Conservation (phyloP, 2,797 vertebrate genomes). For the Amblyraja radiata region DNA sequence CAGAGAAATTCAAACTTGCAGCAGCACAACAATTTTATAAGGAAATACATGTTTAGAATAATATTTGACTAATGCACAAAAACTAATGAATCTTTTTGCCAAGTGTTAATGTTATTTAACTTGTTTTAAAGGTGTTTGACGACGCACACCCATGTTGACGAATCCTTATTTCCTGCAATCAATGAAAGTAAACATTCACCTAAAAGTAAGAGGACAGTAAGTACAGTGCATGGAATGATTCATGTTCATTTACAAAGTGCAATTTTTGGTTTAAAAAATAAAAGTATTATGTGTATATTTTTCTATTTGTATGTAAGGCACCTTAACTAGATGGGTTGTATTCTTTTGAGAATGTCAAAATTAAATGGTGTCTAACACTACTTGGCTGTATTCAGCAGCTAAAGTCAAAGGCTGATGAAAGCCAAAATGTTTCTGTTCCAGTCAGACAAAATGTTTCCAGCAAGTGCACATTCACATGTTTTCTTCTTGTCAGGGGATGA, state of each 20-base stretch:
- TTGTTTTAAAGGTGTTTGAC: conserved; percentile 67
- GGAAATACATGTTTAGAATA: background rate
- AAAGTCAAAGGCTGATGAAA: background rate
- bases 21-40: background rate
- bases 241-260: background rate
- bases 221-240: conserved; percentile 38
- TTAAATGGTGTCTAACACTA: background rate
- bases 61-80: background rate
- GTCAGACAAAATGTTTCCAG: background rate
- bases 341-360: background rate
- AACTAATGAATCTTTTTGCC: background rate
- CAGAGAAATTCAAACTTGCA: too few species aligned
- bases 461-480: background rate
- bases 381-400: background rate
- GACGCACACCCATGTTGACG: conserved; percentile 59
- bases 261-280: background rate
- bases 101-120: conserved; percentile 36
- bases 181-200: conserved; percentile 58
- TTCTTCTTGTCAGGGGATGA: background rate
- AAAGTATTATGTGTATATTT: background rate
- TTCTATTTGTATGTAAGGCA: background rate
- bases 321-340: background rate
- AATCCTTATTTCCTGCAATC: conserved; percentile 70
- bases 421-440: background rate
- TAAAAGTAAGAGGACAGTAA: conserved; percentile 69